Base-by-base conservation (phyloP, 2,888 invertebrate genomes). In the Alentia gelatinosa region DNA sequence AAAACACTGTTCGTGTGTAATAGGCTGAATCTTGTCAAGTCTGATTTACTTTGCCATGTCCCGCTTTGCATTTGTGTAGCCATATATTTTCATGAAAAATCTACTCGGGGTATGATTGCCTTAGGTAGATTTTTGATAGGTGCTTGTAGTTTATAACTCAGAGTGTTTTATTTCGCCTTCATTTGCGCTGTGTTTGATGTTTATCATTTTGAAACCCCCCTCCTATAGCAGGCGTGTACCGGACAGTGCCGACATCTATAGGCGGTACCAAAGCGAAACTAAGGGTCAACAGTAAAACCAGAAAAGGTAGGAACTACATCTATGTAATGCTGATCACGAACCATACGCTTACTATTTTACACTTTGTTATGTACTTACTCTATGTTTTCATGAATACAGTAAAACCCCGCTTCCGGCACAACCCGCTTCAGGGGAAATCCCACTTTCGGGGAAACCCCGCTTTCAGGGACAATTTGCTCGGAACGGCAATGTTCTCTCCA, bases 251-350 rank as follows among this genome's bases (percentile, higher is more conserved):
- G 37, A 79, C 79, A 4, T 79, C 37, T 79, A 39, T 37, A 26
- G 37, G 1, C 15, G 79, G 39, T 63, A n/a, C 63, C 39, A 79
- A 79, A 79, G 39, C 35, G 37, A n/a, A 39, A 39, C 79, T 79
- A 1, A 39, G 79, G 79, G 9, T 19, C 39, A 35, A 79, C 37
- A 79, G 37, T 79, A 79, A 79, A 37, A 35, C 12, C 68, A 26
- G 79, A 39, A 79, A 79, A 79, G 79, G 79, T 79, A 79, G 79
- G 79, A 35, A 39, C 37, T 79, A 63, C 5, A n/a, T n/a, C n/a
- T n/a, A n/a, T n/a, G n/a, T n/a, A n/a, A n/a, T n/a, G n/a, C n/a
- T n/a, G n/a, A n/a, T n/a, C n/a, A n/a, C n/a, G n/a, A n/a, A n/a
- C n/a, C n/a, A n/a, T n/a, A n/a, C n/a, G n/a, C n/a, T n/a, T n/a